Percentiles rank a stretch among this genome's conserved stretches.
Evolutionary conservation across 2,797 vertebrate species (phyloP).

Genomic region (Crax fasciolata): DNA sequence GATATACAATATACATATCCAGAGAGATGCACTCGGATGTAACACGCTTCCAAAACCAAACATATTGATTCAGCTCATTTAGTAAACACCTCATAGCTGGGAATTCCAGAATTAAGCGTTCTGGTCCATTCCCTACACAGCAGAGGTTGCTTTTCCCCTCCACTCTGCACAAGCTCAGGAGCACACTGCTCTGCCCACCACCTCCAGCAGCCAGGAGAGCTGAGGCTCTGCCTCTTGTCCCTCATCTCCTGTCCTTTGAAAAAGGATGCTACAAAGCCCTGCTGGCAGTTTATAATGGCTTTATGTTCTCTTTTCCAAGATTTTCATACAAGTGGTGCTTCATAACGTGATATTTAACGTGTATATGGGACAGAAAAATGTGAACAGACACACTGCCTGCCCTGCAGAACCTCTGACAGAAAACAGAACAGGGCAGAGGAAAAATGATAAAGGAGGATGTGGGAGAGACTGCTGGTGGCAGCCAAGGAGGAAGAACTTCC

Average conservation of each 20-base stretch:
- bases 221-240: neutral
- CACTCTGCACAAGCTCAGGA: neutral
- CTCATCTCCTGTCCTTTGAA: neutral
- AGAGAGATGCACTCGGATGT: accelerated
- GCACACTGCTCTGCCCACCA: neutral
- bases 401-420: slow-evolving; percentile 4
- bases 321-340: neutral
- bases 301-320: neutral
- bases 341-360: neutral
- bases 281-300: neutral
- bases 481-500: slow-evolving; percentile 35
- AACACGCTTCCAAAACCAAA: neutral
- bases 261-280: neutral
- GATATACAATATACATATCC: accelerated
- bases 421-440: neutral
- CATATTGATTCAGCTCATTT: neutral
- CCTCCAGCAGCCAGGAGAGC: neutral
- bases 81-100: neutral
- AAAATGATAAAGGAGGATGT: slow-evolving; percentile 21
- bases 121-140: neutral
- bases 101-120: neutral
- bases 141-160: neutral
- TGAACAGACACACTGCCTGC: neutral
- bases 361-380: neutral
- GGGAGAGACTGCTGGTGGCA: slow-evolving; percentile 17